These are phyloP conservation scores for Hypena proboscidalis DNA, from an alignment of 2,888 invertebrate genomes.

Conservation along the genomic window DNA sequence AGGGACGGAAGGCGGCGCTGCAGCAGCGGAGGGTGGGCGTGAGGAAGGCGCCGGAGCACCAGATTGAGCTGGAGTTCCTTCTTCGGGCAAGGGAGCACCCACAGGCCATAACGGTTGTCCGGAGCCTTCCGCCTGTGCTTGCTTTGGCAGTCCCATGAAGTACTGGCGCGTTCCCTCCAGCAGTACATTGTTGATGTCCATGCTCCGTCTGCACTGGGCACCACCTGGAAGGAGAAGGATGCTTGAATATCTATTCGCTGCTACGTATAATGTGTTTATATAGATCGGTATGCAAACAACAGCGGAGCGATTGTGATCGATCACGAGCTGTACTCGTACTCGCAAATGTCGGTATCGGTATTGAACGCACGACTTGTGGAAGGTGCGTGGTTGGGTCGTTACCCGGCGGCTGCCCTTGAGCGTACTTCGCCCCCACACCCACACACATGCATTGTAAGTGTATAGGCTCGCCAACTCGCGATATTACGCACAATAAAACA, in stretches of 20 bases:
- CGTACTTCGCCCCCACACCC: constrained; percentile 71
- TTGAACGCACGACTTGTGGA: constrained; percentile 46
- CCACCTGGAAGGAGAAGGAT: constrained; percentile 58
- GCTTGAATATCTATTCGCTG: background rate
- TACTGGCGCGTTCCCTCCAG: constrained; percentile 93
- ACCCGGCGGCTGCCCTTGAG: constrained; percentile 77
- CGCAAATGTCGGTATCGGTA: constrained; percentile 38
- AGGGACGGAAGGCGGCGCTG: constrained; percentile 66
- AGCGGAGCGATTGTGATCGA: constrained; percentile 28
- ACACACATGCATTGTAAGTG: constrained; percentile 26
- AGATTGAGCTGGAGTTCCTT: constrained; percentile 73
- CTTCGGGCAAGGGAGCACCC: constrained; percentile 64
- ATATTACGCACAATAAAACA: constrained; percentile 43
- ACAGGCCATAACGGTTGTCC: constrained; percentile 70
- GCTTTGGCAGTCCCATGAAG: constrained; percentile 91
- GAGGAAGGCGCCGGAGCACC: constrained; percentile 76
- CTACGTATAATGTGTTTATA: constrained; percentile 3
- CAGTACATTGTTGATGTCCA: constrained; percentile 93
- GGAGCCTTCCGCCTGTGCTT: constrained; percentile 70
- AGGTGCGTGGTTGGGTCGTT: constrained; percentile 69
- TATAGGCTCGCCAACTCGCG: constrained; percentile 28
- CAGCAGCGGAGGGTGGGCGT: constrained; percentile 80
- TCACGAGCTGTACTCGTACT: constrained; percentile 31
- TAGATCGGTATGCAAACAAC: constrained; percentile 8
- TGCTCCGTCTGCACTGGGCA: constrained; percentile 73